Percentiles rank a stretch among this genome's conserved stretches.
These are phyloP conservation scores for Thecocarcelia acutangulata DNA, from an alignment of 2,888 invertebrate genomes.

Conservation along the genomic window DNA sequence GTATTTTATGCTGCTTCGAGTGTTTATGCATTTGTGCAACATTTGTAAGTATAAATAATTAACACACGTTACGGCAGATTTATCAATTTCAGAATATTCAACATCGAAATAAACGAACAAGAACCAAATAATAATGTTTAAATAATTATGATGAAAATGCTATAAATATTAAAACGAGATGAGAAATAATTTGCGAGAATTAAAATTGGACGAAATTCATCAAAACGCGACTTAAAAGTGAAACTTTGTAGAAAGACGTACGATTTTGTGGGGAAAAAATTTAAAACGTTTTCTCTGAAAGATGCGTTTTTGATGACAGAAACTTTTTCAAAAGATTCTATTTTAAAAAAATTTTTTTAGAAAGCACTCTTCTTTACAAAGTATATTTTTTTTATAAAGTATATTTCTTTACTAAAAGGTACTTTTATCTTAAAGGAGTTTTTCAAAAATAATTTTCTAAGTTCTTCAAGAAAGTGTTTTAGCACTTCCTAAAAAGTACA, in stretches of 20 bases:
- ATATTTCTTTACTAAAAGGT: too few species aligned
- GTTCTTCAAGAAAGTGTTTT: too few species aligned
- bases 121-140: constrained; percentile 44
- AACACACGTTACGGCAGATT: constrained; percentile 65
- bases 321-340: not conserved
- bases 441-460: too few species aligned
- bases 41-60: constrained; percentile 63
- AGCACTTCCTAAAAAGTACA: too few species aligned
- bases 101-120: constrained; percentile 48
- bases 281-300: too few species aligned
- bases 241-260: too few species aligned
- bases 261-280: too few species aligned
- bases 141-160: constrained; percentile 54
- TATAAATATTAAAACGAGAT: constrained; percentile 49
- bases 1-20: constrained; percentile 38
- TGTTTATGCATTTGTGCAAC: constrained; percentile 39
- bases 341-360: too few species aligned
- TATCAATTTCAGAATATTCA: constrained; percentile 63
- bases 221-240: too few species aligned
- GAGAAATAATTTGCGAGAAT: not conserved
- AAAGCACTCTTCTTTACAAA: not conserved
- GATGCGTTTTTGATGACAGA: too few species aligned
- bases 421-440: too few species aligned
- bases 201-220: not conserved
- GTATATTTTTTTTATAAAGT: too few species aligned